Base-by-base conservation (phyloP, 1,140 invertebrate genomes). In the Sinella curviseta region DNA sequence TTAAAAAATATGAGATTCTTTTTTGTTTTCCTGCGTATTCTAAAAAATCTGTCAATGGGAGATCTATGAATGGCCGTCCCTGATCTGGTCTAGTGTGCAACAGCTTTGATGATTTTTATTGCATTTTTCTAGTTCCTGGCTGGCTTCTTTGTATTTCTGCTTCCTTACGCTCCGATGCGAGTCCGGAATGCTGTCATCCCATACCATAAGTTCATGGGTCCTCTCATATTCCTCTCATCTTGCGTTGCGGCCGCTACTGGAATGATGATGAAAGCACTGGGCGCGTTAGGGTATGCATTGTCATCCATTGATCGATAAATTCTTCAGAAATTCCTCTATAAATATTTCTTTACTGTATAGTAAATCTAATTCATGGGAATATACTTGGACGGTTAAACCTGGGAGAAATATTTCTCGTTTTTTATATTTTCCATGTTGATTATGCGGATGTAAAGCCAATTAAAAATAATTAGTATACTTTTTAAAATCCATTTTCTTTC, bases 231-330 rank as follows among this genome's bases (percentile, higher is more conserved):
- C 35, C 8, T 81, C 0, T 77, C 57, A 17, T 77, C 76, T 28
- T 33, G 36, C 20, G 34, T 67, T 24, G 78, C 82, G 16, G 76
- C 76, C 16, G 67, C 65, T 20, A 80, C 82, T 54, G 82, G 82
- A 34, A 74, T 80, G 28, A 83, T 80, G 78, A 82, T 80, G 79
- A 82, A 83, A 73, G 82, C 81, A 12, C 33, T 80, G n/a, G 80
- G 80, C 26, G 26, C 75, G 26, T 20, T 81, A 3, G 77, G 70
- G 80, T 80, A 83, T 74, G 77, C 28, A 75, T 30, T 48, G 35
- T n/a, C n/a, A n/a, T n/a, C n/a, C n/a, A 31, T 31, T 74, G n/a
- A 67, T n/a, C 28, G n/a, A 24, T 24, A 67, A 67, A 67, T 67
- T 12, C 60, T n/a, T n/a, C n/a, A n/a, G n/a, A n/a, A n/a, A n/a